Evolutionary conservation across 2,888 invertebrate species (phyloP).

Genomic region (Cyclophora albipunctata): DNA sequence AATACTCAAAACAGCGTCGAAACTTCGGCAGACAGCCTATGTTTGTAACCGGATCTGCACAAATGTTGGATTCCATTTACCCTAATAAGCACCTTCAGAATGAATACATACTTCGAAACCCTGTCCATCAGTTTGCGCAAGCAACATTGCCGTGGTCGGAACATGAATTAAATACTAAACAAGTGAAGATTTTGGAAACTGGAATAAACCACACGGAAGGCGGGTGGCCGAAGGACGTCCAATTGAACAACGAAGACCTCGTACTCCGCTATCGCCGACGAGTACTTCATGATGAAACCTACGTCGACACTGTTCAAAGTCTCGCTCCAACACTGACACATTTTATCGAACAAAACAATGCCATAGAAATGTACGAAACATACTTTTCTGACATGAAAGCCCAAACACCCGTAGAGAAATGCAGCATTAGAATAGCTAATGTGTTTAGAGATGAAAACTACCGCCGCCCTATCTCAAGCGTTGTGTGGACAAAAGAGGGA

Average conservation of each 20-base stretch:
- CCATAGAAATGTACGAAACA: conserved; percentile 85
- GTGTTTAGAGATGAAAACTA: conserved; percentile 77
- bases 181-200: conserved; percentile 71
- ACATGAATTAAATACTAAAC: conserved; percentile 77
- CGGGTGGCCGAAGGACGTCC: conserved; percentile 88
- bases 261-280: conserved; percentile 83
- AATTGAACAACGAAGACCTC: conserved; percentile 79
- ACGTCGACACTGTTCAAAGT: conserved; percentile 77
- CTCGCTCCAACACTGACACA: conserved; percentile 77
- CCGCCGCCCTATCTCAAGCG: conserved; percentile 69
- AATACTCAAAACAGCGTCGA: conserved; percentile 65
- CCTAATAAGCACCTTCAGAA: conserved; percentile 52
- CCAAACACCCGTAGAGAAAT: conserved; percentile 71
- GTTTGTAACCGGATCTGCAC: conserved; percentile 58
- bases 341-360: conserved; percentile 84
- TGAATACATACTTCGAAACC: conserved; percentile 67
- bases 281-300: conserved; percentile 85
- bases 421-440: conserved; percentile 77
- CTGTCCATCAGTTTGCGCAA: conserved; percentile 65
- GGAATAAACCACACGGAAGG: conserved; percentile 86
- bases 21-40: conserved; percentile 68
- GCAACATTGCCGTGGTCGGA: conserved; percentile 58
- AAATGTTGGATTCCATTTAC: conserved; percentile 54
- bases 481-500: conserved; percentile 82
- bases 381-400: conserved; percentile 78